phyloP scores from a whole-genome alignment of 2,113 vertebrate species.

The Pomatorhinus ruficollis region DNA sequence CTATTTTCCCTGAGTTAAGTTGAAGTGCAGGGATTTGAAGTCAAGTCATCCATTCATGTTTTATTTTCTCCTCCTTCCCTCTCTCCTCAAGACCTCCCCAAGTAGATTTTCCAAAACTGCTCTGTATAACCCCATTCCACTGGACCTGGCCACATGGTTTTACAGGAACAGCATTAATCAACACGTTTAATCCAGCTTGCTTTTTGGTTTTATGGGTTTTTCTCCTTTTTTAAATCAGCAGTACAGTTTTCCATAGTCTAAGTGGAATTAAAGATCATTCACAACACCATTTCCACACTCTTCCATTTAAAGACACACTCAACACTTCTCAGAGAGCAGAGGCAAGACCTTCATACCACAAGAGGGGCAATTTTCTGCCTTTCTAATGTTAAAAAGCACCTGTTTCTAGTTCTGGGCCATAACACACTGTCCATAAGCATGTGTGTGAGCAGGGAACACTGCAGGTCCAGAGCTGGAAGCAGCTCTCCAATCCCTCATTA shows the following conservation, averaged over 20 bases:
- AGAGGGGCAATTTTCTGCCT: background rate
- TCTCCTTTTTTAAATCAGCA: background rate
- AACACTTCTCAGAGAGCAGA: background rate
- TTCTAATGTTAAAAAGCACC: background rate
- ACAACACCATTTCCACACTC: background rate
- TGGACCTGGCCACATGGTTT: rapidly evolving
- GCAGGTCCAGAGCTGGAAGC: background rate
- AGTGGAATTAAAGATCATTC: background rate
- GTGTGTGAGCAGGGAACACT: background rate
- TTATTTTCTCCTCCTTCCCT: background rate
- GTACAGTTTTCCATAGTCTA: background rate
- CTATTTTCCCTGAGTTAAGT: background rate
- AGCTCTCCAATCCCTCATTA: background rate
- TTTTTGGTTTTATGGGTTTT: background rate
- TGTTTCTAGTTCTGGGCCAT: background rate
- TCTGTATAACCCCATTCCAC: rapidly evolving
- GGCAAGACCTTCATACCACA: rapidly evolving
- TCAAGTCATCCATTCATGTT: background rate
- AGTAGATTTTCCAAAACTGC: background rate
- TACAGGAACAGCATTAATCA: background rate
- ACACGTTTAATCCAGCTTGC: background rate
- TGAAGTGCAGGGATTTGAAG: background rate
- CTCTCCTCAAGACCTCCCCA: background rate
- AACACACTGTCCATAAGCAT: rapidly evolving
- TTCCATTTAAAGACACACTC: background rate